Conservation (phyloP, 2,113 vertebrate genomes). For the Melierax canorus region DNA sequence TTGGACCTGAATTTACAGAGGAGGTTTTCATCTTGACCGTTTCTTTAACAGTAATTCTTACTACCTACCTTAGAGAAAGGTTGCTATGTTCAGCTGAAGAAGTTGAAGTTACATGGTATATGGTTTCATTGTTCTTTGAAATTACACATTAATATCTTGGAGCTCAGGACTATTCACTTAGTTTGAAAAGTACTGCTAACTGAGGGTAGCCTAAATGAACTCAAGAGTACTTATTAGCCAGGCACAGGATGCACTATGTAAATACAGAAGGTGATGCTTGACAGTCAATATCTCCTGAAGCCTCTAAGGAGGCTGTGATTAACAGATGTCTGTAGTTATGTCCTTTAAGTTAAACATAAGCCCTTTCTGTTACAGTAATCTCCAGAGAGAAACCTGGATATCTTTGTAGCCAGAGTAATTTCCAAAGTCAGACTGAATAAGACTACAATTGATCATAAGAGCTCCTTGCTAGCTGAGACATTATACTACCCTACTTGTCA, state of each 20-base stretch:
- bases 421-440: background rate
- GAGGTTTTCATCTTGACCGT: background rate
- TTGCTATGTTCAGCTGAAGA: background rate
- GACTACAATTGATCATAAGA: background rate
- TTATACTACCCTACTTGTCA: background rate
- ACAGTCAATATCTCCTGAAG: background rate
- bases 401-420: background rate
- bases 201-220: background rate
- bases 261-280: background rate
- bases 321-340: background rate
- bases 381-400: background rate
- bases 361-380: background rate
- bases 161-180: background rate
- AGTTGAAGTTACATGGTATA: background rate
- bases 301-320: background rate
- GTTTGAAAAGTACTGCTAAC: background rate
- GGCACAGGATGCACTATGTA: fast-evolving
- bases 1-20: background rate
- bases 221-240: background rate
- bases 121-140: background rate
- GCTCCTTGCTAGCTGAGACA: background rate
- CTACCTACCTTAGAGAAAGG: background rate
- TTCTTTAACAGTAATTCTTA: background rate
- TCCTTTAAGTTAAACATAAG: background rate
- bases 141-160: background rate